Percentiles rank a stretch among this genome's conserved stretches.
Evolutionary conservation across 1,140 invertebrate species (phyloP).

Genomic region (Saccostrea echinata): DNA sequence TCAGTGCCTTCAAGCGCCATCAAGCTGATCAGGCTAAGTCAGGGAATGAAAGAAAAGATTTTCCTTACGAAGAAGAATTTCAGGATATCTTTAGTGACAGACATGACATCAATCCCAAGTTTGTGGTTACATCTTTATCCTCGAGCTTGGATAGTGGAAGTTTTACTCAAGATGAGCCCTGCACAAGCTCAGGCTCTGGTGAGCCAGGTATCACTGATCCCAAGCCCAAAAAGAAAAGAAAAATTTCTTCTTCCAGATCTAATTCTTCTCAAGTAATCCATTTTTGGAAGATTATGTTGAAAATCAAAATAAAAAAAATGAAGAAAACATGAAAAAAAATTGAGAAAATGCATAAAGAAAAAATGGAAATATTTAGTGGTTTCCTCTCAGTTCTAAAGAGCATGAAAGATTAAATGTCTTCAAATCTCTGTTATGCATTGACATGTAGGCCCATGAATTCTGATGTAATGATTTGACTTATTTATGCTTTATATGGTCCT

Average conservation of each 20-base stretch:
- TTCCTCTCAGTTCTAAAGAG: not conserved
- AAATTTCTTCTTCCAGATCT: not conserved
- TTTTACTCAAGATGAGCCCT: not conserved
- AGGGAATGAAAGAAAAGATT: slow-evolving; percentile 16
- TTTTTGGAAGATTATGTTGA: slow-evolving; percentile 27
- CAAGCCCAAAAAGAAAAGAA: slow-evolving; percentile 36
- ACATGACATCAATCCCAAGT: not conserved
- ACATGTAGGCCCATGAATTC: too few relatives aligned
- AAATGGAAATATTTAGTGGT: slow-evolving; percentile 36
- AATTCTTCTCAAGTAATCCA: not conserved
- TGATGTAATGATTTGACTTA: too few relatives aligned
- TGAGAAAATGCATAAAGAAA: slow-evolving; percentile 41
- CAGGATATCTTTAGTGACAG: not conserved
- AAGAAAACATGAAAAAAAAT: not conserved
- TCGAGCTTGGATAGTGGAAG: too few relatives aligned
- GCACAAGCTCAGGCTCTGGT: not conserved
- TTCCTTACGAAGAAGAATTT: slow-evolving; percentile 29
- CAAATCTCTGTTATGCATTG: not conserved
- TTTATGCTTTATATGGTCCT: too few relatives aligned
- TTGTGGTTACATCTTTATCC: too few relatives aligned
- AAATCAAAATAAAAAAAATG: slow-evolving; percentile 40
- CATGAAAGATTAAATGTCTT: too few relatives aligned
- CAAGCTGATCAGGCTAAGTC: slow-evolving; percentile 11
- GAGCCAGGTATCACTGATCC: not conserved
- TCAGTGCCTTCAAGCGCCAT: not conserved